Base-by-base conservation (phyloP, 1,140 invertebrate genomes). In the Tenebrio molitor region DNA sequence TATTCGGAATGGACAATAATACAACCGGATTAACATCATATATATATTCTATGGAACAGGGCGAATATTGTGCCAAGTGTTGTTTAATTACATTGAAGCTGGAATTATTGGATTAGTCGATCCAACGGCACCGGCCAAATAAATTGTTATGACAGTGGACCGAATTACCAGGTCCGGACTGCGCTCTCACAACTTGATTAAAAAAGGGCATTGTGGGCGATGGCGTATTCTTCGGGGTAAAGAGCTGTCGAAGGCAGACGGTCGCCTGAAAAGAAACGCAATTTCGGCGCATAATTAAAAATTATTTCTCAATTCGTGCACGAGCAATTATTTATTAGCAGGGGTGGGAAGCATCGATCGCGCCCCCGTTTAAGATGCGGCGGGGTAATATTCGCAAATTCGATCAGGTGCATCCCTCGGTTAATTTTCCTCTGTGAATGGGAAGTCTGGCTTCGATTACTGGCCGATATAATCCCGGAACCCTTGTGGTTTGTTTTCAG, bases 401-500 rank as follows among this genome's bases (percentile, higher is more conserved):
- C 23, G 50, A 50, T 50, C 44, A 50, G 44, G 23, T 58, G 50
- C 50, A 58, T 58, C 50, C 21, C 50, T 29, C 23, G 50, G 21
- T 58, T 58, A 58, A 58, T 58, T 58, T 58, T 58, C 50, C 23
- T 3, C 21, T 10, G 1, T 58, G 21, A 29, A 58, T 58, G 23
- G 50, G 17, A 50, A 25, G 50, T 1, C 21, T 29, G 21, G 50
- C 21, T 14, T 58, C 50, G 50, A 58, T 58, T 58, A 58, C 50
- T 12, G n/a, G 23, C 10, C 50, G 21, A 58, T 58, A 58, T 58
- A 58, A 58, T 58, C 50, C 50, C 21, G 50, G 15, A 25, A 58
- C 50, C 50, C 23, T 58, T 58, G 50, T 25, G 50, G 50, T 58
- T 58, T 58, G 50, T 58, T 58, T 58, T 58, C 50, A 58, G 50